phyloP scores from a whole-genome alignment of 2,888 invertebrate species.

The Cerceris rybyensis region DNA sequence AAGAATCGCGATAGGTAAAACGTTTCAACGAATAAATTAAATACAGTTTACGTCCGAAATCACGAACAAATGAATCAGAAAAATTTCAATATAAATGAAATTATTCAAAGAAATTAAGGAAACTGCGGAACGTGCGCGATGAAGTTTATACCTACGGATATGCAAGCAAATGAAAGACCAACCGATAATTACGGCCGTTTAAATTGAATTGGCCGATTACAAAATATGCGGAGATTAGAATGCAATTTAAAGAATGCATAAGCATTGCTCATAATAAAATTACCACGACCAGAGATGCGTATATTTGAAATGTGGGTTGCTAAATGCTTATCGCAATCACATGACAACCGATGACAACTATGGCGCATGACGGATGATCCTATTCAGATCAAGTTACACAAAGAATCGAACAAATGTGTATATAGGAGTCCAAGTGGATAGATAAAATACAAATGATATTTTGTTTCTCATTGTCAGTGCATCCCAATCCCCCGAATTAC shows the following conservation, averaged over 20 bases:
- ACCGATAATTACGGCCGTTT: neutral
- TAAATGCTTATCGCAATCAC: conserved; percentile 50
- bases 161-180: neutral
- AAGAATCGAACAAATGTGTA: conserved; percentile 15
- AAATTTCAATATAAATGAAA: too few species aligned
- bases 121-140: neutral
- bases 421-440: conserved; percentile 8
- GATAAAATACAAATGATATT: conserved; percentile 28
- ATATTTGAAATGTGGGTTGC: conserved; percentile 32
- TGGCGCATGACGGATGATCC: conserved; percentile 7
- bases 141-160: neutral
- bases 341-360: conserved; percentile 48
- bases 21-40: too few species aligned
- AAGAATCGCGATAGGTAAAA: too few species aligned
- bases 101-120: too few species aligned
- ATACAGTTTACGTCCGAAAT: too few species aligned
- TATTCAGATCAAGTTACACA: conserved; percentile 22
- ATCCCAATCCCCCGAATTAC: neutral
- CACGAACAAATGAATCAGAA: too few species aligned
- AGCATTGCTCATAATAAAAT: conserved; percentile 21
- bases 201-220: neutral
- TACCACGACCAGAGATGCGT: neutral
- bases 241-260: conserved; percentile 14
- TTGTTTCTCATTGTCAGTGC: neutral
- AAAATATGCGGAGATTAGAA: conserved; percentile 11